Percentiles rank a stretch among this genome's conserved stretches.
phyloP scores from a whole-genome alignment of 1,140 invertebrate genomes.

The Batillaria attramentaria region DNA sequence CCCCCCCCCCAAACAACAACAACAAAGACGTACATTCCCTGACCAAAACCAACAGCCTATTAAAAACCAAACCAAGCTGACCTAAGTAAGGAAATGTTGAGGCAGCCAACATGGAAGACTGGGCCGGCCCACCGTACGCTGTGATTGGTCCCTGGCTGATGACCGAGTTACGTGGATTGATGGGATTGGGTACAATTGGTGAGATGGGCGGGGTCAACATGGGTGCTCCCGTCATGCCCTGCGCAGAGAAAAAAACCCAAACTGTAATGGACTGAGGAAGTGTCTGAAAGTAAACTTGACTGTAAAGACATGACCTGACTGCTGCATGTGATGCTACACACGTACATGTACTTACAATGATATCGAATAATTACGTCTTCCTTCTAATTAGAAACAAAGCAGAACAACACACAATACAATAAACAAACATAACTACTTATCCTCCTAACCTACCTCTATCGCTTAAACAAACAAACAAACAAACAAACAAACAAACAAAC shows the following conservation, averaged over 20 bases:
- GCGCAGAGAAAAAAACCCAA: slow-evolving; percentile 31
- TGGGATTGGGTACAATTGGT: slow-evolving; percentile 58
- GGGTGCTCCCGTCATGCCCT: slow-evolving; percentile 45
- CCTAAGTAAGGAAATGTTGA: slow-evolving; percentile 23
- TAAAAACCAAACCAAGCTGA: neutral
- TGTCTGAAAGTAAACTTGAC: too few species aligned
- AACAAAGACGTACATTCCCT: neutral
- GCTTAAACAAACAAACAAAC: too few species aligned
- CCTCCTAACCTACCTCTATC: too few species aligned
- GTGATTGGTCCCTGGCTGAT: slow-evolving; percentile 54
- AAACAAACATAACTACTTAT: too few species aligned
- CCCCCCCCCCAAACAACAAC: too few species aligned
- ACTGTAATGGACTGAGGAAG: too few species aligned
- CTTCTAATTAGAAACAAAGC: too few species aligned
- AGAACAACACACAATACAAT: too few species aligned
- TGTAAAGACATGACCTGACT: too few species aligned
- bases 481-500: too few species aligned
- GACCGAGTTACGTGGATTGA: slow-evolving; percentile 48
- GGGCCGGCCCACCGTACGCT: slow-evolving; percentile 17
- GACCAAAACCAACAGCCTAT: neutral
- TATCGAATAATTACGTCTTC: too few species aligned
- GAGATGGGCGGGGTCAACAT: slow-evolving; percentile 64
- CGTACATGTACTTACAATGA: neutral
- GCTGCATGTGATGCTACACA: too few species aligned
- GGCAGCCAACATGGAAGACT: slow-evolving; percentile 16